Base-by-base conservation (phyloP, 92 coral and sea anemone species). In the Palythoa caribaeorum region DNA sequence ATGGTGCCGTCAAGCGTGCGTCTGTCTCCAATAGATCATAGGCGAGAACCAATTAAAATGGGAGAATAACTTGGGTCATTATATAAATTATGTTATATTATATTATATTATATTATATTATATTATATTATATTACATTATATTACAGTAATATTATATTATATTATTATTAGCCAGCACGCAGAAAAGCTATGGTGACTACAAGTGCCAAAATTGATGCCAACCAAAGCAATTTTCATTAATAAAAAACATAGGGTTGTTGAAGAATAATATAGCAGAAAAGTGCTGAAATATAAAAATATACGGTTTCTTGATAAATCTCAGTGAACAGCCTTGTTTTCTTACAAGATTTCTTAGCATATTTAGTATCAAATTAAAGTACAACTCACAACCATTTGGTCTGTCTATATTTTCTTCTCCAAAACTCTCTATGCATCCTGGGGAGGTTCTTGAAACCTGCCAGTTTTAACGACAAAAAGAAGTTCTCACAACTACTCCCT, bases 211-310 rank as follows among this genome's bases (percentile, higher is more conserved):
- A 69, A 69, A 69, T 36, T 36, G 44, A 69, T 69, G 44, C 44
- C 38, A 69, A 35, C 73, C 73, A 36, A 69, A 69, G 73, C 73
- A 69, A 69, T 69, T 69, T 28, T 21, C 73, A 69, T 69, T 28
- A 69, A 69, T 69, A 69, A 36, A 69, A 69, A 69, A 36, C 73
- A 69, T 69, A 69, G 40, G 73, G 16, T 69, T 69, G 40, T 69
- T 69, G 38, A 36, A 69, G 40, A 36, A 69, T 69, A 69, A 69
- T 69, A 69, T 69, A 28, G 44, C 73, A 69, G 73, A 69, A 69
- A 69, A 69, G 36, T 6, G 44, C 73, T 28, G 28, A 9, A 21
- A 28, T 69, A 28, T 7, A 16, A 69, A 69, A 69, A 69, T 36
- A 69, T 40, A 69, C 73, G 73, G 36, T 28, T 69, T 69, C 73